phyloP scores from a whole-genome alignment of 2,888 invertebrate genomes.

The Lissonota sp. region DNA sequence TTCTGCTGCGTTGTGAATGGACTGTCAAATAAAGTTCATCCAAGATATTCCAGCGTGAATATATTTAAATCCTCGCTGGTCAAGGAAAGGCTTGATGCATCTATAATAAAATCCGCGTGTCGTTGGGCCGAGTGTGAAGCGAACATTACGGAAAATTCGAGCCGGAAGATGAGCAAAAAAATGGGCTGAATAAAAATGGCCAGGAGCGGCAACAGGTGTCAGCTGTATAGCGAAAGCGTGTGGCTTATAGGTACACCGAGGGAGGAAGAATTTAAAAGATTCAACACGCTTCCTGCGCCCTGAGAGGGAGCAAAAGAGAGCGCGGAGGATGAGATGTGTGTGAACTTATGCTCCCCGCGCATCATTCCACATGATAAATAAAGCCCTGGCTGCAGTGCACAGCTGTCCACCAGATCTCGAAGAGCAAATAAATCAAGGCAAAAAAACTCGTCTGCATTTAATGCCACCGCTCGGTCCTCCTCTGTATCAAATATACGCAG shows the following conservation, averaged over 20 bases:
- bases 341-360: constrained; percentile 43
- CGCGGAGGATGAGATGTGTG: constrained; percentile 24
- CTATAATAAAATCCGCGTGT: no score
- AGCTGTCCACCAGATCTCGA: constrained; percentile 67
- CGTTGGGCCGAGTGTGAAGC: no score
- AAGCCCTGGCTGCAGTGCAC: constrained; percentile 67
- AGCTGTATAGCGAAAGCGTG: constrained; percentile 64
- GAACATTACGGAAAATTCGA: constrained; percentile 32
- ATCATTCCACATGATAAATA: constrained; percentile 65
- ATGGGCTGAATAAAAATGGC: constrained; percentile 48
- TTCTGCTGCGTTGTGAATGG: no score
- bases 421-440: constrained; percentile 18
- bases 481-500: constrained; percentile 31
- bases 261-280: constrained; percentile 70
- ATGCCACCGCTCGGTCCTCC: constrained; percentile 57
- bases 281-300: constrained; percentile 68
- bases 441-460: constrained; percentile 68
- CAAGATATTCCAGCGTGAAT: no score
- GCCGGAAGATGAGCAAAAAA: constrained; percentile 21
- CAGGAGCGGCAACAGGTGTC: constrained; percentile 70
- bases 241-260: constrained; percentile 52
- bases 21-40: no score
- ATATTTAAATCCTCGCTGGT: no score
- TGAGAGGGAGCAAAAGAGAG: constrained; percentile 32
- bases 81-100: no score